Evolutionary conservation across 2,797 vertebrate genomes (phyloP).

Genomic region (Odontamblyopus rebecca): DNA sequence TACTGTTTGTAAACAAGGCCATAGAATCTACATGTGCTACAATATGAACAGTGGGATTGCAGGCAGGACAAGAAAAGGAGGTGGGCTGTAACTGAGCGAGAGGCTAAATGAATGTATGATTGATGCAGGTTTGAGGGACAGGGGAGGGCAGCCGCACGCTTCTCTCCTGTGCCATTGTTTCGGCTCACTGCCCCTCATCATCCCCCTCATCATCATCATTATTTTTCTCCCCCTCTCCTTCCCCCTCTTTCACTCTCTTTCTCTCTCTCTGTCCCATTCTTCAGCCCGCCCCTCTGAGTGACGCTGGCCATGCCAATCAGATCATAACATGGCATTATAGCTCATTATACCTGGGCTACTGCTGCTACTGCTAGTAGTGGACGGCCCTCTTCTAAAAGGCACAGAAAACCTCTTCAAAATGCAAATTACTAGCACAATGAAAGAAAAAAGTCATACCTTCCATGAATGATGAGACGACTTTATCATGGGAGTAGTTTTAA

Average conservation of each 20-base stretch:
- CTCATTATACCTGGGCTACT: conserved; percentile 62
- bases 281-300: conserved; percentile 50
- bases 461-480: not conserved
- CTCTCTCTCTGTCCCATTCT: conserved; percentile 38
- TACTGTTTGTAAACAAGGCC: conserved; percentile 6
- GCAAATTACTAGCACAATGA: conserved; percentile 12
- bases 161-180: conserved; percentile 66
- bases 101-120: conserved; percentile 66
- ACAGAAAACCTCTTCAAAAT: conserved; percentile 27
- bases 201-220: conserved; percentile 60
- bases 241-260: conserved; percentile 15
- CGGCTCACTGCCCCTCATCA: conserved; percentile 60
- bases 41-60: conserved; percentile 33
- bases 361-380: conserved; percentile 24
- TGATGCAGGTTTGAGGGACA: conserved; percentile 66
- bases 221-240: conserved; percentile 36
- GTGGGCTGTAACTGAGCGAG: conserved; percentile 54
- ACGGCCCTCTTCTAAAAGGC: conserved; percentile 2
- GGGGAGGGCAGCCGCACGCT: conserved; percentile 53
- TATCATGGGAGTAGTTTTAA: not conserved
- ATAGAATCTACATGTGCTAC: conserved; percentile 8
- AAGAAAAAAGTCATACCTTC: not conserved
- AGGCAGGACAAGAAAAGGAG: conserved; percentile 44
- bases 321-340: conserved; percentile 62
- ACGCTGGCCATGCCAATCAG: conserved; percentile 59